A percentile compares a stretch with the other conserved stretches of the same genome.
These are phyloP conservation scores for Catocala sponsa DNA, from an alignment of 2,888 invertebrate species.

Conservation along the genomic window DNA sequence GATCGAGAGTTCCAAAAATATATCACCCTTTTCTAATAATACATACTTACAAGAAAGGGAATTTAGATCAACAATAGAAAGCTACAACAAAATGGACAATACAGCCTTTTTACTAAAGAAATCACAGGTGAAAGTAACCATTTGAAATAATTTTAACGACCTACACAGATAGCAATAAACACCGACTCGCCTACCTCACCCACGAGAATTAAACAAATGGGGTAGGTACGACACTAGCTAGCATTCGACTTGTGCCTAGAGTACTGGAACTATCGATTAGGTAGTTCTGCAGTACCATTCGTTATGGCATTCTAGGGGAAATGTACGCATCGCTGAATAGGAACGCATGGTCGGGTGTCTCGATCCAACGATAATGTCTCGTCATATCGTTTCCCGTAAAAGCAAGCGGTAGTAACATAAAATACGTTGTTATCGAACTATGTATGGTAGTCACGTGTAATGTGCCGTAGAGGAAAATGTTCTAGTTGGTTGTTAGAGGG, in stretches of 20 bases:
- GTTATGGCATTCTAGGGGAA: constrained; percentile 3
- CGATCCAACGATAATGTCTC: constrained; percentile 2
- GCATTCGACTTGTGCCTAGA: not conserved
- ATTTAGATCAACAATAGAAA: too few species aligned
- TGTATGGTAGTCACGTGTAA: constrained; percentile 1
- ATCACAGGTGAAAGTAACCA: too few species aligned
- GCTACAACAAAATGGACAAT: too few species aligned
- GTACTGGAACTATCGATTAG: not conserved
- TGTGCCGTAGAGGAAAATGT: not conserved
- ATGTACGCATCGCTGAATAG: not conserved
- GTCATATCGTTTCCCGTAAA: constrained; percentile 7
- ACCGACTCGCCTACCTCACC: too few species aligned
- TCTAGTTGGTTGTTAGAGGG: not conserved
- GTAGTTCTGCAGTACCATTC: not conserved
- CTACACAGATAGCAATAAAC: too few species aligned
- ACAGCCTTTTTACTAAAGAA: too few species aligned
- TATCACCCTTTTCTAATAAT: too few species aligned
- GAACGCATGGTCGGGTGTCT: constrained; percentile 4
- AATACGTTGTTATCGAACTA: not conserved
- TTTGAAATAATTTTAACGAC: too few species aligned
- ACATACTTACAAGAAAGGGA: too few species aligned
- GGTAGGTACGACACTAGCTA: too few species aligned
- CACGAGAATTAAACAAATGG: too few species aligned
- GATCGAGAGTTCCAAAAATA: too few species aligned
- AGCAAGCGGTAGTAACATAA: constrained; percentile 11